Conservation (phyloP, 2,888 invertebrate species). For the Troilus luridus region DNA sequence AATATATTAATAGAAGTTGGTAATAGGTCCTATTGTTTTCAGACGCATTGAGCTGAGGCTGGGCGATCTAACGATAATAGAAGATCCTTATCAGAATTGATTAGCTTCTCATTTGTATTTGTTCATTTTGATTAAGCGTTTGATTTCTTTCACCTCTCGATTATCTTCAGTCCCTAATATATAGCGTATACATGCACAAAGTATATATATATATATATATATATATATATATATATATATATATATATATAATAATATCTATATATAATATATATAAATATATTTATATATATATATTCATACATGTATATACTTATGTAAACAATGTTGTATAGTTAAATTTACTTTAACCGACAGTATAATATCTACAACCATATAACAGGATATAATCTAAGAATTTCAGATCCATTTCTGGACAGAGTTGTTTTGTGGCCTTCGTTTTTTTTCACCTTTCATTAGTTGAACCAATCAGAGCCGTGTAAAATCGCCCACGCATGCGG, state of each 20-base stretch:
- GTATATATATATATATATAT: no score
- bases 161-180: not conserved
- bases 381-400: not conserved
- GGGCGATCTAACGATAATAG: not conserved
- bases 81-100: not conserved
- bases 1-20: not conserved
- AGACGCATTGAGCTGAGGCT: not conserved
- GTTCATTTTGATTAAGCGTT: not conserved
- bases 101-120: not conserved
- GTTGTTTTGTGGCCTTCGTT: not conserved
- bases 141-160: not conserved
- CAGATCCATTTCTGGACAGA: not conserved
- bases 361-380: no score
- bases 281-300: no score
- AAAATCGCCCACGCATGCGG: not conserved
- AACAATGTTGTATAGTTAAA: no score
- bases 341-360: no score
- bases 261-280: no score
- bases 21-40: not conserved
- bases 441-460: not conserved
- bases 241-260: no score
- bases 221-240: no score
- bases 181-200: no score
- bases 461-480: not conserved
- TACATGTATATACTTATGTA: no score